Evolutionary conservation across 2,113 vertebrate genomes (phyloP).

Genomic region (Nothocercus nigrocapillus): DNA sequence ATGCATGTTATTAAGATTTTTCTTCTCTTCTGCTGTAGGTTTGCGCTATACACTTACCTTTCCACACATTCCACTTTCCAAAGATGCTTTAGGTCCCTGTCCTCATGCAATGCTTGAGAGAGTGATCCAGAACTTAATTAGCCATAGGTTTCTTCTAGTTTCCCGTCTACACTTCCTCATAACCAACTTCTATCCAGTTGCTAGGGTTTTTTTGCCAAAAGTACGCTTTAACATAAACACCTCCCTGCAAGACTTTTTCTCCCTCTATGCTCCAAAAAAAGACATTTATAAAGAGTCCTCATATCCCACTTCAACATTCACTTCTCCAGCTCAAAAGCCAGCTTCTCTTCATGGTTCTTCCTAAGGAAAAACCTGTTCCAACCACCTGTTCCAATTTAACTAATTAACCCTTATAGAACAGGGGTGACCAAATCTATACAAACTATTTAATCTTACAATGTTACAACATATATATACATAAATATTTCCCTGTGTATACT

Average conservation of each 20-base stretch:
- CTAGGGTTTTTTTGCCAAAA: background rate
- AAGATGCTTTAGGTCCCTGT: background rate
- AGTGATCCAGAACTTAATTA: background rate
- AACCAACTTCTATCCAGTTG: background rate
- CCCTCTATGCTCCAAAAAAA: background rate
- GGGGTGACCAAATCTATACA: background rate
- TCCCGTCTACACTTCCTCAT: background rate
- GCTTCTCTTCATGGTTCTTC: background rate
- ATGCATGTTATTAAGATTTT: background rate
- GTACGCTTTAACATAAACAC: background rate
- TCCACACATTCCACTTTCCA: background rate
- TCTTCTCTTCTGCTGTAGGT: background rate
- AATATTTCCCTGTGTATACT: background rate
- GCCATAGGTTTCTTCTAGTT: background rate
- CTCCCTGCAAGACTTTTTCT: background rate
- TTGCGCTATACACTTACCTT: background rate
- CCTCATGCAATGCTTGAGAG: background rate
- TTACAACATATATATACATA: background rate
- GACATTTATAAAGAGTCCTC: background rate
- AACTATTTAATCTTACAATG: background rate
- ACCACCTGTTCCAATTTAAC: background rate
- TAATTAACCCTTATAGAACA: background rate
- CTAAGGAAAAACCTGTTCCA: rapidly evolving
- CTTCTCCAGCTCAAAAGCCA: background rate
- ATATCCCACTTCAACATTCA: background rate